Percentiles rank a stretch among this genome's conserved stretches.
Evolutionary conservation across 1,140 invertebrate genomes (phyloP).

Genomic region (Phortica variegata): DNA sequence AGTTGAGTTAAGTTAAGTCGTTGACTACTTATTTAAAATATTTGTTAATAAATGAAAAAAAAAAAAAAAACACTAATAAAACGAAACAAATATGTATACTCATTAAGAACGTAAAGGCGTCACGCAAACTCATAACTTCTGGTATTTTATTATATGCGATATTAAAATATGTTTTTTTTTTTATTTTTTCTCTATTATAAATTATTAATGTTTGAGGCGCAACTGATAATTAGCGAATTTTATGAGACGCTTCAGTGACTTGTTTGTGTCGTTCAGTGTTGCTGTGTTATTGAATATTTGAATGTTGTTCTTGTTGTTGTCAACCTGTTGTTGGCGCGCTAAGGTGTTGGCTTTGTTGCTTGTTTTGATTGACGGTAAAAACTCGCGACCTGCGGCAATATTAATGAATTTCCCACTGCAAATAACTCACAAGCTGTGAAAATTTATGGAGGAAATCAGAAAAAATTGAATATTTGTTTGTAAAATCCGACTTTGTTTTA

Average conservation of each 20-base stretch:
- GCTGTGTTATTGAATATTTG: background rate
- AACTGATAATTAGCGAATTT: conserved; percentile 51
- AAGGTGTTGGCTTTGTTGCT: background rate
- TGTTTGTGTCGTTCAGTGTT: conserved; percentile 22
- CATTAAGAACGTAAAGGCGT: too few relatives aligned
- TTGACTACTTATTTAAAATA: too few relatives aligned
- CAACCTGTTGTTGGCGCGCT: background rate
- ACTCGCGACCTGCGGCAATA: too few relatives aligned
- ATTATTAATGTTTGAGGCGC: conserved; percentile 42
- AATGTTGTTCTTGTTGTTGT: background rate
- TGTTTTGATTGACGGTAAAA: too few relatives aligned
- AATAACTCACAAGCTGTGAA: background rate
- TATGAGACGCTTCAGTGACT: conserved; percentile 48
- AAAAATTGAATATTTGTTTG: background rate
- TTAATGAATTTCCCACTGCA: background rate
- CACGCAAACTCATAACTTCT: conserved; percentile 43
- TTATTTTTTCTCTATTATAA: too few relatives aligned
- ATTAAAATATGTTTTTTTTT: too few relatives aligned
- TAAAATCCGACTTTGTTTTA: background rate
- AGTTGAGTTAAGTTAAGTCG: too few relatives aligned
- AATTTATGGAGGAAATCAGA: background rate
- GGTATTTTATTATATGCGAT: conserved; percentile 31
- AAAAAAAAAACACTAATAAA: too few relatives aligned
- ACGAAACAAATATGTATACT: too few relatives aligned
- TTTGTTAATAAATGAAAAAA: too few relatives aligned